A percentile compares a stretch with the other conserved stretches of the same genome.
Evolutionary conservation across 2,113 vertebrate genomes (phyloP).

Genomic region (Sturnira hondurensis): DNA sequence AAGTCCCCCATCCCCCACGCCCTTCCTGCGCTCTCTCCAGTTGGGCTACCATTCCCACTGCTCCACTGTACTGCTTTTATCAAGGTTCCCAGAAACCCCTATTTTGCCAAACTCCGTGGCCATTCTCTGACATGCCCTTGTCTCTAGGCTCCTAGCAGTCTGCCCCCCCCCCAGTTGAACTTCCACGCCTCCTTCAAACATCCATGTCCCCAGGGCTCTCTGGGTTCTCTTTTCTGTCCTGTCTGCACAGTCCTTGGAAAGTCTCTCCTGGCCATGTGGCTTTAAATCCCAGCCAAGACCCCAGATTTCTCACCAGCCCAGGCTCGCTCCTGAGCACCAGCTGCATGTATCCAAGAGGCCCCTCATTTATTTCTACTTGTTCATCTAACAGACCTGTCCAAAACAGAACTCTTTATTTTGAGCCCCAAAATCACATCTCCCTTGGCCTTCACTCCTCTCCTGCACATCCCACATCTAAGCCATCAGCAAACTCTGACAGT

Average conservation of each 20-base stretch:
- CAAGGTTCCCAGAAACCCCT: not conserved
- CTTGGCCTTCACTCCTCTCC: not conserved
- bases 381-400: not conserved
- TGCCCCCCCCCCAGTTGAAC: not conserved
- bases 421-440: not conserved
- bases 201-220: not conserved
- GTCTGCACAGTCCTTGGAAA: not conserved
- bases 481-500: not conserved
- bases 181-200: not conserved
- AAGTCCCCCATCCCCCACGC: not conserved
- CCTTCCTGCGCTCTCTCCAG: not conserved
- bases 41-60: not conserved
- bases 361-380: not conserved
- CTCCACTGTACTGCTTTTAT: not conserved
- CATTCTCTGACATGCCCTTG: not conserved
- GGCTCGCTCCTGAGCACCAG: not conserved
- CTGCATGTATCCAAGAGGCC: not conserved
- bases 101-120: not conserved
- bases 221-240: not conserved
- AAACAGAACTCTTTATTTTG: constrained; percentile 12
- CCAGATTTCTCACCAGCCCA: not conserved
- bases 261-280: not conserved
- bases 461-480: not conserved
- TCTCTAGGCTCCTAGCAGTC: not conserved
- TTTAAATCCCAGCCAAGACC: not conserved